These are phyloP conservation scores for Leptopterna dolabrata DNA, from an alignment of 2,888 invertebrate genomes.

Conservation along the genomic window DNA sequence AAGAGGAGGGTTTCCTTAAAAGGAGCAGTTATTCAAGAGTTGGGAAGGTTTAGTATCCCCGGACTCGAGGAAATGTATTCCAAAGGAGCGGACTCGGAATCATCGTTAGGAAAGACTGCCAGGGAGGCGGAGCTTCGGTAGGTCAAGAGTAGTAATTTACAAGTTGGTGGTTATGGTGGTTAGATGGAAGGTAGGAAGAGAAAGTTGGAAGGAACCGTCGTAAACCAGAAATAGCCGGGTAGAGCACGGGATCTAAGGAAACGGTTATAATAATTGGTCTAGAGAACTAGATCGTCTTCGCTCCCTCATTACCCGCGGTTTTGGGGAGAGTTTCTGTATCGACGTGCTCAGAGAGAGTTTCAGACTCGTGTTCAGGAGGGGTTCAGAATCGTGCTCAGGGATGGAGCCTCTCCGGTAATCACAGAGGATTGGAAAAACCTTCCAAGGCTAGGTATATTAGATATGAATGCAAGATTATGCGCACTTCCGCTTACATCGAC, in stretches of 20 bases:
- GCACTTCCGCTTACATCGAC: no score
- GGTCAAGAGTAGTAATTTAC: conserved; percentile 43
- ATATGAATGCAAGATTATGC: no score
- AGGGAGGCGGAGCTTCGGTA: not conserved
- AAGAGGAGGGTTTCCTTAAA: conserved; percentile 37
- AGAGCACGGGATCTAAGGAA: not conserved
- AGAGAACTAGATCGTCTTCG: not conserved
- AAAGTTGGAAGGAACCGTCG: not conserved
- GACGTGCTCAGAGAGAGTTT: not conserved
- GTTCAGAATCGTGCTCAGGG: no score
- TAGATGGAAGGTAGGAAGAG: not conserved
- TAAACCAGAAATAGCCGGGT: not conserved
- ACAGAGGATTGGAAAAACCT: no score
- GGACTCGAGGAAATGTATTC: conserved; percentile 37
- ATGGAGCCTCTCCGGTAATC: no score
- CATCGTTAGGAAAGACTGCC: conserved; percentile 16
- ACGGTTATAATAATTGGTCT: not conserved
- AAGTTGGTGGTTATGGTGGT: not conserved
- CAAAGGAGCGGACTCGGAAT: conserved; percentile 8
- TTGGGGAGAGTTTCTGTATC: not conserved
- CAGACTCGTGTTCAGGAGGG: not conserved
- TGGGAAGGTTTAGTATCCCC: conserved; percentile 28
- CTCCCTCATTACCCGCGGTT: not conserved
- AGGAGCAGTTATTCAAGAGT: conserved; percentile 43
- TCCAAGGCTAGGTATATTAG: no score